Base-by-base conservation (phyloP, 2,888 invertebrate genomes). In the Xiphydria camelus region DNA sequence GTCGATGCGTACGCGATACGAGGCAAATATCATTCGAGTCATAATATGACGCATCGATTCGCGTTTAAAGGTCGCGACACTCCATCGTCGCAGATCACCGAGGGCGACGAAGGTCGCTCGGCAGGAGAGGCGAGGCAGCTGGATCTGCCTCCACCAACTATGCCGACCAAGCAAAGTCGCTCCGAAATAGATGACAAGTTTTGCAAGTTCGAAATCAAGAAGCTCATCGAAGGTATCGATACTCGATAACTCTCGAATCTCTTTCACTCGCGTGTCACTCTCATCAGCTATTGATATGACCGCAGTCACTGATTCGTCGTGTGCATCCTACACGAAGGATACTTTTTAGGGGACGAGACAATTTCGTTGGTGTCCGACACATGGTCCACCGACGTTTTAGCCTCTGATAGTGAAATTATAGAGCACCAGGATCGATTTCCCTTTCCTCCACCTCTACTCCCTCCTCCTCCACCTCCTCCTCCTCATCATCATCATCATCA, bases 131-230 rank as follows among this genome's bases (percentile, higher is more conserved):
- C 59, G 18, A 62, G 76, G 18, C 76, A 70, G 36, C 55, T 70
- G 42, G 73, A 76, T 64, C 53, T 76, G 41, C 70, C 76, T 2
- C 66, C 74, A 10, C 72, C 75, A 0, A 75, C 75, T 19, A 79
- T 75, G 48, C 75, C 80, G 36, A 75, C 80, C 51, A 91, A 91
- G 66, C 91, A 92, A 75, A 91, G 92, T 20, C 82, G 94, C 2
- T 94, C 94, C 45, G 97, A 98, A 65, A 94, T 98, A 47, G 96
- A 97, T 62, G 98, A 98, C 62, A 94, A 96, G 73, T 98, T 98
- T 80, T 96, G 97, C 74, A 96, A 97, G 78, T 98, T 98, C 76
- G 96, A 96, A 73, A 92, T 98, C 22, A 94, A 91, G 76, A 81
- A 81, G 42, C 66, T 81, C 23, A 79, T 81, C 51, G 80, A 80